phyloP scores from a whole-genome alignment of 2,888 invertebrate genomes.

The Lasioglossum lativentre region DNA sequence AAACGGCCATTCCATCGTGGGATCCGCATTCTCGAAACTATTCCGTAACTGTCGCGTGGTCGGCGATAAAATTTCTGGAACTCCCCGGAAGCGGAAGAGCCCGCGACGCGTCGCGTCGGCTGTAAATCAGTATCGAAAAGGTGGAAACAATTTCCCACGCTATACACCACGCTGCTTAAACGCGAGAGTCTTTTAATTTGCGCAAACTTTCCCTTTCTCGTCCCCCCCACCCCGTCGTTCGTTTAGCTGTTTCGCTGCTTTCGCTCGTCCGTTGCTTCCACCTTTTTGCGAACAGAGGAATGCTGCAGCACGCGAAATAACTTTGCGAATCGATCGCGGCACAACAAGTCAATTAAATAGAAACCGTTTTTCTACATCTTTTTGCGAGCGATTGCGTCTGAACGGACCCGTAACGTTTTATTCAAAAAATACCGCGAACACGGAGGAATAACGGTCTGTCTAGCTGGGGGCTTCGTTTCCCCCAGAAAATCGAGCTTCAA shows the following conservation, averaged over 20 bases:
- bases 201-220: slow-evolving; percentile 19
- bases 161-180: background rate
- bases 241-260: background rate
- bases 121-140: background rate
- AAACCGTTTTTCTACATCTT: background rate
- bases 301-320: slow-evolving; percentile 7
- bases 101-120: too few species aligned
- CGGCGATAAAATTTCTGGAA: slow-evolving; percentile 1
- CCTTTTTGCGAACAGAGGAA: background rate
- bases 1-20: slow-evolving; percentile 22
- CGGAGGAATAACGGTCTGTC: background rate
- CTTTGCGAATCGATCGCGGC: slow-evolving; percentile 3
- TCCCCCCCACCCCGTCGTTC: background rate
- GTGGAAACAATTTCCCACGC: slow-evolving; percentile 22
- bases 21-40: background rate
- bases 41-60: slow-evolving; percentile 1
- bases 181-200: slow-evolving; percentile 35
- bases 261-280: background rate
- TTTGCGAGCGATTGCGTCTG: background rate
- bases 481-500: background rate
- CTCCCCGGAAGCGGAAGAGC: background rate
- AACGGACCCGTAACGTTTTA: background rate
- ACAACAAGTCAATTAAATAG: slow-evolving; percentile 29
- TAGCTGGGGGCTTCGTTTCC: background rate
- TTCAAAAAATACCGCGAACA: background rate